Evolutionary conservation across 2,888 invertebrate species (phyloP).

Genomic region (Drosophila paramelanica): DNA sequence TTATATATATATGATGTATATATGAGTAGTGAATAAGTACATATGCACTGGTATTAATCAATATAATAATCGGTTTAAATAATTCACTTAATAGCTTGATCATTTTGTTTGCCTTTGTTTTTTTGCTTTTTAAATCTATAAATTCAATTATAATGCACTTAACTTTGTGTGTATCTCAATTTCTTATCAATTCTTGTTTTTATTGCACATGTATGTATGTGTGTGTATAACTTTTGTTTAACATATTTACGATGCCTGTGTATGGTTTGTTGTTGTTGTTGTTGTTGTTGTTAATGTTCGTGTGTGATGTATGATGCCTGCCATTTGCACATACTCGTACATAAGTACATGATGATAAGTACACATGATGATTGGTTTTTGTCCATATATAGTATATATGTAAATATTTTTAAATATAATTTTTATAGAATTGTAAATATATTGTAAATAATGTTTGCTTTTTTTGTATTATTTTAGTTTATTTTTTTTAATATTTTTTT

Average conservation of each 20-base stretch:
- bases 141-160: conserved; percentile 81
- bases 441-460: conserved; percentile 79
- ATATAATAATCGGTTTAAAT: conserved; percentile 70
- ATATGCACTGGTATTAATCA: conserved; percentile 71
- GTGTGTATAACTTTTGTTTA: conserved; percentile 31
- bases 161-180: conserved; percentile 66
- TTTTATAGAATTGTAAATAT: conserved; percentile 78
- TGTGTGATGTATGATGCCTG: conserved; percentile 32
- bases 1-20: conserved; percentile 50
- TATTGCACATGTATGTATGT: conserved; percentile 50
- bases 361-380: conserved; percentile 58
- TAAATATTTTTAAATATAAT: conserved; percentile 81
- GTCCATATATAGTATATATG: conserved; percentile 70
- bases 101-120: conserved; percentile 24
- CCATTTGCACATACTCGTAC: conserved; percentile 25
- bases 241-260: conserved; percentile 34
- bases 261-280: conserved; percentile 1
- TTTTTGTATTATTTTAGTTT: conserved; percentile 53
- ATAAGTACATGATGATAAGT: conserved; percentile 16
- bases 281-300: conserved; percentile 16
- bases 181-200: conserved; percentile 6
- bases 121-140: conserved; percentile 65
- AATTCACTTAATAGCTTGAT: conserved; percentile 68
- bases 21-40: conserved; percentile 77
- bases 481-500: conserved; percentile 20